Conservation (phyloP, 2,113 vertebrate species). For the Etia nguti region DNA sequence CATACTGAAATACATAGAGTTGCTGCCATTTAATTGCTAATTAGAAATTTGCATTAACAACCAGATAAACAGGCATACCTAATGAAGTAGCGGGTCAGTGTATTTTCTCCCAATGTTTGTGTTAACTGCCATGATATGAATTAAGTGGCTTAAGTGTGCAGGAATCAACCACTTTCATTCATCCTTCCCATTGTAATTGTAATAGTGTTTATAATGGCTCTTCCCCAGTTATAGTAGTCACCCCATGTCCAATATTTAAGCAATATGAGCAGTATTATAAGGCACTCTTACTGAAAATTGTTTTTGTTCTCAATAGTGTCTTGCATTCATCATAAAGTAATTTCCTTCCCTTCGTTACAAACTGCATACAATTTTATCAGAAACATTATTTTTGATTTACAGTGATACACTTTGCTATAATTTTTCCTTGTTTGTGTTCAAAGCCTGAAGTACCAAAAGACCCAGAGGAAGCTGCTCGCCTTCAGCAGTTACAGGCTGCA, state of each 20-base stretch:
- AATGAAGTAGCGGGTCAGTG: not conserved
- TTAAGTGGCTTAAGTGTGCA: not conserved
- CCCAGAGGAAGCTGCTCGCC: slow-evolving; percentile 84
- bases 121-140: not conserved
- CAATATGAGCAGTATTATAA: not conserved
- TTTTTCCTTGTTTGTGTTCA: not conserved
- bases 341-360: not conserved
- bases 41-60: not conserved
- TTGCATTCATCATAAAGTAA: not conserved
- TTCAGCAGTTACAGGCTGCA: slow-evolving; percentile 90
- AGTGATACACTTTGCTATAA: not conserved
- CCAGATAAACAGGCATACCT: not conserved
- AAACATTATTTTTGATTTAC: not conserved
- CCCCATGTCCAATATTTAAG: not conserved
- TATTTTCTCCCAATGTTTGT: not conserved
- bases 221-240: not conserved
- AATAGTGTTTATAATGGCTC: not conserved
- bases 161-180: not conserved
- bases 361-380: not conserved
- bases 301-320: not conserved
- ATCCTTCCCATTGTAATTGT: not conserved
- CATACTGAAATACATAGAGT: not conserved
- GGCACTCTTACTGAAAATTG: not conserved
- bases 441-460: slow-evolving; percentile 72
- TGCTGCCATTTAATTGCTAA: not conserved